Base-by-base conservation (phyloP, 2,888 invertebrate genomes). In the Geotrupes spiniger region DNA sequence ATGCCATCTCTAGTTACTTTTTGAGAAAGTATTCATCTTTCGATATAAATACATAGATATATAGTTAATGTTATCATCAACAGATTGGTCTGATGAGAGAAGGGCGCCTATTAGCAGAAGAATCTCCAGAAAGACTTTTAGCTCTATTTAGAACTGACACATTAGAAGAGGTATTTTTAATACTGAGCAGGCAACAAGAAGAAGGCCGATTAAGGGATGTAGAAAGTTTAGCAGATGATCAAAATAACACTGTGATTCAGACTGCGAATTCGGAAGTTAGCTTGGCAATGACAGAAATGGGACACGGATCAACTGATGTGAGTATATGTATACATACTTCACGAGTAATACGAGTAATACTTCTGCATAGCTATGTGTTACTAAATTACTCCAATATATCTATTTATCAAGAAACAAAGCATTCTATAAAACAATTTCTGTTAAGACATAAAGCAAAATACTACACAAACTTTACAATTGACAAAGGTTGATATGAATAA, bases 41-140 rank as follows among this genome's bases (percentile, higher is more conserved):
- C n/a, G n/a, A n/a, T n/a, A n/a, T n/a, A n/a, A n/a, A n/a, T n/a
- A n/a, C n/a, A n/a, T n/a, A n/a, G n/a, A n/a, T n/a, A n/a, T n/a
- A n/a, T n/a, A n/a, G n/a, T n/a, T n/a, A n/a, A n/a, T n/a, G n/a
- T 31, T 10, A 31, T 42, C 27, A 28, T 26, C 33, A 2, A 28
- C 66, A 93, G 93, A 92, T 95, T 67, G 95, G 95, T 29, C 76
- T 96, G 40, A 87, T 96, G 80, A 79, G 95, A 53, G 85, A 85
- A 61, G 96, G 95, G 0, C 81, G 84, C 49, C 76, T 96, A 14
- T 69, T 96, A 46, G 92, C 92, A 0, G 94, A 96, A 73, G 86
- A 89, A 55, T 81, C 89, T 0, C 95, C 95, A 0, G 74, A 74
- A 6, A 78, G 82, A 52, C 79, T 95, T 9, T 77, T 94, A 58